Evolutionary conservation across 2,797 vertebrate species (phyloP), one percentile per base, ranked within the genome.

Genomic region (Crocodylus rhombifer): DNA sequence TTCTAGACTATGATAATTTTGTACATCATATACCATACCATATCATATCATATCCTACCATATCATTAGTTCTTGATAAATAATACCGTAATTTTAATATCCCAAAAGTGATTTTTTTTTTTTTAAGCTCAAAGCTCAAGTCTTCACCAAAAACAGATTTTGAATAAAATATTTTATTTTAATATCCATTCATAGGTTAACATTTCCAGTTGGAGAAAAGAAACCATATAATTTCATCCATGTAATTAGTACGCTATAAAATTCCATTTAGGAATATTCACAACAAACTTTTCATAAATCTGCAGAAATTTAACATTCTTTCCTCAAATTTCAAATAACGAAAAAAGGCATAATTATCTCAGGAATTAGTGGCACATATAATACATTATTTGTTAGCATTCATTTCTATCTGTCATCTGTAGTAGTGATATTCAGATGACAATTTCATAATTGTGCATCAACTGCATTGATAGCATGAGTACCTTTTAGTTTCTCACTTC

Each of bases 91-190:
- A 51, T 51, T 51, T 51, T 51, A 51, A 51, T 9, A 10, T 51
- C 42, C 42, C 42, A 51, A 51, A 51, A 51, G 42, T 51, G 42
- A 51, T 51, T 51, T 51, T 51, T 10, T 51, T 10, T 51, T 51
- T 51, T 51, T 56, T 90, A 75, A 18, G 64, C 81, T 91, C 63
- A 14, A 69, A 63, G 42, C 8, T 86, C 42, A 30, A 4, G 4
- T 84, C 60, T 95, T 88, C 65, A 21, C 36, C 67, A 30, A 55
- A 80, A 55, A 23, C 1, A 1, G 73, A 80, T 89, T 88, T 91
- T 28, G 42, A 91, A 80, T 88, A 73, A 77, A 62, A 5, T 74
- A 58, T 9, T 81, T 0, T 0, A 20, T 77, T 1, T 12, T 30
- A 75, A 23, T 80, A 61, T 76, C 63, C 78, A 55, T 84, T 87